A percentile compares a stretch with the other conserved stretches of the same genome.
Conservation (phyloP, 1,140 invertebrate species). For the Bombus fervidus region DNA sequence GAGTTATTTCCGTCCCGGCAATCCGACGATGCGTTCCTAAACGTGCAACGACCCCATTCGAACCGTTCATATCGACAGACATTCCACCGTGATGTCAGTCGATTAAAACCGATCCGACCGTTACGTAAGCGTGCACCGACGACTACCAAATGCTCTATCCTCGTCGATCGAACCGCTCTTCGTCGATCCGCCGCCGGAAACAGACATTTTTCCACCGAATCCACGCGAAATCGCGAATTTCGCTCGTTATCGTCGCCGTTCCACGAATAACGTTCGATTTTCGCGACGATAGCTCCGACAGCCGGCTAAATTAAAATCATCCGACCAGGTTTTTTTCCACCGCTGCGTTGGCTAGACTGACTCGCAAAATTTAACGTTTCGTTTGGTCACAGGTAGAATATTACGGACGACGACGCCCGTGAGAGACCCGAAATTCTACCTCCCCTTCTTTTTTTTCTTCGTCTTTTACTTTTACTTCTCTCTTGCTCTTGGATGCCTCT, state of each 20-base stretch:
- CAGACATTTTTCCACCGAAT: not conserved
- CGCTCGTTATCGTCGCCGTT: not conserved
- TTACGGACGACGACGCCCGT: not conserved
- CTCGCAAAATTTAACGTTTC: not conserved
- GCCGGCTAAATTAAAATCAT: not conserved
- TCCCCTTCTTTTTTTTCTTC: not conserved
- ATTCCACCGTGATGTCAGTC: conserved; percentile 48
- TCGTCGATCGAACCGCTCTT: not conserved
- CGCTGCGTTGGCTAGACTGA: not conserved
- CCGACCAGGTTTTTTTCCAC: not conserved
- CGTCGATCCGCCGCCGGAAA: not conserved
- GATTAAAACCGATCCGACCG: conserved; percentile 55
- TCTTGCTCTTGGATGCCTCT: not conserved
- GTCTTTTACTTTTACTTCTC: too few relatives aligned
- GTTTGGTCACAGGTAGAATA: not conserved
- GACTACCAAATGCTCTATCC: too few relatives aligned
- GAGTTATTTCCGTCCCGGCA: conserved; percentile 74
- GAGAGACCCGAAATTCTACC: not conserved
- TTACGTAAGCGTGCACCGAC: conserved; percentile 41
- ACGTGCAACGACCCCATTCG: conserved; percentile 74
- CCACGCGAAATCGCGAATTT: not conserved
- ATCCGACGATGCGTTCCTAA: conserved; percentile 73
- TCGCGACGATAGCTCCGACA: not conserved
- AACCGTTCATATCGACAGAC: conserved; percentile 54
- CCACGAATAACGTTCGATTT: not conserved